A percentile compares a stretch with the other conserved stretches of the same genome.
Conservation (phyloP, 2,797 vertebrate species). For the Halcyon chelicuti region DNA sequence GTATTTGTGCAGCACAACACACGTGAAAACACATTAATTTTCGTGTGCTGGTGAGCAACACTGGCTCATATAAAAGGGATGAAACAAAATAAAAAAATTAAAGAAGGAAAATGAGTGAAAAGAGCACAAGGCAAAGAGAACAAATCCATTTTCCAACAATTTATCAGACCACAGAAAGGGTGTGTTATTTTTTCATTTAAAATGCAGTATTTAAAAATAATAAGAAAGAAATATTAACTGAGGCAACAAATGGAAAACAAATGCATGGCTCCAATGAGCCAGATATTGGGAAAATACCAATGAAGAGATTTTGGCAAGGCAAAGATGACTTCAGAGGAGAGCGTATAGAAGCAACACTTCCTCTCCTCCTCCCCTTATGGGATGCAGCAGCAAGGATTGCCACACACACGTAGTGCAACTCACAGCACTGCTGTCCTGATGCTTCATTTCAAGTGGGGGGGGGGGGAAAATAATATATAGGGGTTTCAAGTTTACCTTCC, state of each 20-base stretch:
- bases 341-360: neutral
- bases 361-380: neutral
- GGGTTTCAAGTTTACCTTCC: neutral
- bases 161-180: neutral
- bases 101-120: neutral
- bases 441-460: neutral
- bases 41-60: neutral
- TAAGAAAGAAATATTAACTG: neutral
- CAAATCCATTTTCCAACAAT: neutral
- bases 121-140: neutral
- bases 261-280: neutral
- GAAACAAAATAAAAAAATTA: neutral
- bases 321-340: neutral
- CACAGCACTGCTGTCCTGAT: neutral
- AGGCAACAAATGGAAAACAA: constrained; percentile 43
- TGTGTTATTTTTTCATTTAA: neutral
- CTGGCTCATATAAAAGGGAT: neutral
- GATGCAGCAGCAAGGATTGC: neutral
- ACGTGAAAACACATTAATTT: neutral
- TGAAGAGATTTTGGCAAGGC: neutral
- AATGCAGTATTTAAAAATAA: neutral
- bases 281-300: neutral
- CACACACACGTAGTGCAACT: neutral
- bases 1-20: neutral
- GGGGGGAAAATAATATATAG: neutral